Evolutionary conservation across 2,113 vertebrate species (phyloP), one percentile per base, ranked within the genome.

Genomic region (Phasianus colchicus): DNA sequence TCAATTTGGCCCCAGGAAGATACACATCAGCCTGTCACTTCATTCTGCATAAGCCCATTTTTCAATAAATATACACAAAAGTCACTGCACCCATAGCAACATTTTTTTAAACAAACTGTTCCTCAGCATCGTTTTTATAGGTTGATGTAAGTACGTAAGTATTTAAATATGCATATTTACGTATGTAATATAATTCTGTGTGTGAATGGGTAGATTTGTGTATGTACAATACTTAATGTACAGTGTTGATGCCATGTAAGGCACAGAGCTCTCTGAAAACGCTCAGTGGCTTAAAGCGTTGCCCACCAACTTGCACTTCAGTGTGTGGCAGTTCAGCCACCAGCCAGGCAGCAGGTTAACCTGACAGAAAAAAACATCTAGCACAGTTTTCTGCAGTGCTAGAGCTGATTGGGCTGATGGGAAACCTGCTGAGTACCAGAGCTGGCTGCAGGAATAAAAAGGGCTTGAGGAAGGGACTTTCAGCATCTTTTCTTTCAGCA

Each of bases 31-130:
- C 52, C 85, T 80, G 57, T 70, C 94, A 50, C 47, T 52, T 74
- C 0, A 0, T 94, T 61, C 81, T 84, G 73, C 48, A 48, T 11
- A 61, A 84, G 54, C 15, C 77, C 12, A 2, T 63, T 88, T 86
- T 65, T n/a, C 78, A 86, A 61, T 52, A 81, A 43, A 80, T 36
- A 8, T 71, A 70, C 36, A 81, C 61, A 78, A 93, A 78, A 79
- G 43, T 71, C 73, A 29, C 43, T 42, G 83, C 83, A 95, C 58
- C 73, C 83, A 79, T 36, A 65, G 80, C 70, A 92, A 84, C 58
- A 17, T 1, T 34, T 88, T n/a, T 82, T 66, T 6, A 94, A 88
- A 84, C 88, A 86, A 93, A 82, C 61, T 69, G 11, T 48, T 91
- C 45, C 48, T 86, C 66, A 36, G 3, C 9, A 2, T 61, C 22